A percentile compares a stretch with the other conserved stretches of the same genome.
phyloP scores from a whole-genome alignment of 1,140 invertebrate species.

The Heliconius eleuchia region DNA sequence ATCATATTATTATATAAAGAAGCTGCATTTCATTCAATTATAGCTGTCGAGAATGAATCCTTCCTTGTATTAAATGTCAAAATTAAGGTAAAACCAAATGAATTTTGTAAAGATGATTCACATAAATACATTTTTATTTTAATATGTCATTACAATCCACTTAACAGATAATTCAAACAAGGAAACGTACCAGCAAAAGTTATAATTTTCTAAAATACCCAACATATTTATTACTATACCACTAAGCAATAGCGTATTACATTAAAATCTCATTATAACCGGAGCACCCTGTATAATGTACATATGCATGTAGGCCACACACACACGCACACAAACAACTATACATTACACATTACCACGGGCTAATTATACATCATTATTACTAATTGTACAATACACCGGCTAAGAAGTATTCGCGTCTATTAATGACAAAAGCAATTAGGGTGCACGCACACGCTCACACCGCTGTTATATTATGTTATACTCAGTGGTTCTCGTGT shows the following conservation, averaged over 20 bases:
- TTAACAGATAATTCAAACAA: neutral
- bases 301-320: neutral
- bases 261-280: constrained; percentile 9
- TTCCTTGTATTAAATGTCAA: neutral
- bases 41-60: no score
- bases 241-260: constrained; percentile 5
- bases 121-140: neutral
- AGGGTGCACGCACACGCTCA: constrained; percentile 67
- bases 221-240: neutral
- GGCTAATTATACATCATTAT: constrained; percentile 79
- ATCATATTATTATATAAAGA: no score
- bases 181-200: neutral
- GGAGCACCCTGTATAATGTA: constrained; percentile 29
- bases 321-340: constrained; percentile 38
- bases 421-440: constrained; percentile 81
- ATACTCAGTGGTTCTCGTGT: constrained; percentile 8
- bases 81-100: neutral
- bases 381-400: constrained; percentile 77
- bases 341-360: constrained; percentile 54
- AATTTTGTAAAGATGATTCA: no score
- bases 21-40: no score
- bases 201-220: neutral
- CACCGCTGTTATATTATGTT: constrained; percentile 15
- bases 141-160: neutral
- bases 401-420: constrained; percentile 77